Conservation (phyloP, 2,113 vertebrate species). For the Erinaceus europaeus region DNA sequence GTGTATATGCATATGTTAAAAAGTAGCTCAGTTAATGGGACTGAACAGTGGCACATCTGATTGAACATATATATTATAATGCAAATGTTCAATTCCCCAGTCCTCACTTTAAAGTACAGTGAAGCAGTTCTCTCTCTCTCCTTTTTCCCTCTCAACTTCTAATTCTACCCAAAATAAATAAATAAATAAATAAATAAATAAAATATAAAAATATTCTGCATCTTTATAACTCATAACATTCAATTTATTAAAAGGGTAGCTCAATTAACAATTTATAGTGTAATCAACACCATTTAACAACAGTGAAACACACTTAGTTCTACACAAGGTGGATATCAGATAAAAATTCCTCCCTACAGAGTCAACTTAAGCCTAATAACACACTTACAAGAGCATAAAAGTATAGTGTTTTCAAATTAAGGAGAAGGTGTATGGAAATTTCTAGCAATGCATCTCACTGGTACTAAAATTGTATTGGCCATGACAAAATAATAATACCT, state of each 20-base stretch:
- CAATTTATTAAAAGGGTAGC: neutral
- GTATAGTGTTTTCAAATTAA: conserved; percentile 39
- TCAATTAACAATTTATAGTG: neutral
- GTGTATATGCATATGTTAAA: neutral
- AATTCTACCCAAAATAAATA: too few species aligned
- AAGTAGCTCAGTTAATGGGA: neutral
- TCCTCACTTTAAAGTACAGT: too few species aligned
- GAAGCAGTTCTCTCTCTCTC: too few species aligned
- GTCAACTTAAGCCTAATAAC: neutral
- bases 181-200: too few species aligned
- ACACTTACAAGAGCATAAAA: conserved; percentile 38
- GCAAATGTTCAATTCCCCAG: too few species aligned
- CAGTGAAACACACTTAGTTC: neutral
- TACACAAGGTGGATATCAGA: neutral
- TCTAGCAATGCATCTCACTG: neutral
- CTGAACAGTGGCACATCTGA: too few species aligned
- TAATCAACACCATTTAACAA: neutral
- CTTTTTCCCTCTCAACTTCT: too few species aligned
- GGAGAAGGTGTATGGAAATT: neutral
- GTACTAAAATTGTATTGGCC: neutral
- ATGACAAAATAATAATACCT: conserved; percentile 35
- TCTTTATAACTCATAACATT: too few species aligned
- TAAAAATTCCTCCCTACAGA: neutral
- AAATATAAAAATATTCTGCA: too few species aligned
- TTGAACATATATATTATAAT: too few species aligned